phyloP scores from a whole-genome alignment of 2,888 invertebrate species.

The Apamea sordens region DNA sequence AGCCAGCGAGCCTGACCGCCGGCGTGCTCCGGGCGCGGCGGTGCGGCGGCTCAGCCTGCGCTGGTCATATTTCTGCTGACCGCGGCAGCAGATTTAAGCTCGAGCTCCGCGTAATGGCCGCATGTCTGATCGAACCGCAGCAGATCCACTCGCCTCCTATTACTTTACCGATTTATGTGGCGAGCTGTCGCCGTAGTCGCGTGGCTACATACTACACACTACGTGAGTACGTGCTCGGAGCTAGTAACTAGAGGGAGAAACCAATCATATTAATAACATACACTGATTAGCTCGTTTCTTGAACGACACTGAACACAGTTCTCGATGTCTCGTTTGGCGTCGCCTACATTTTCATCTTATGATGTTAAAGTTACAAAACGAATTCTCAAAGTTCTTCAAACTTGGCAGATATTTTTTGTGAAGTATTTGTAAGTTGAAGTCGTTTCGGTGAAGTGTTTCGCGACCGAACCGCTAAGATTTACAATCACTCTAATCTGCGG shows the following conservation, averaged over 20 bases:
- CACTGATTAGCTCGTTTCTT: neutral
- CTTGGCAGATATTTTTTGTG: conserved; percentile 25
- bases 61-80: conserved; percentile 58
- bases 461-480: conserved; percentile 17
- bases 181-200: neutral
- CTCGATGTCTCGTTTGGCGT: neutral
- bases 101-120: conserved; percentile 38
- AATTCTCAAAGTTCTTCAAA: conserved; percentile 16
- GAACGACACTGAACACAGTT: conserved; percentile 13
- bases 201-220: neutral
- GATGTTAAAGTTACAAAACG: conserved; percentile 23
- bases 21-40: neutral
- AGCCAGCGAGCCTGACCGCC: conserved; percentile 24
- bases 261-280: neutral
- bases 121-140: conserved; percentile 35
- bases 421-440: conserved; percentile 43
- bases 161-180: conserved; percentile 9
- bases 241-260: neutral
- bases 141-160: conserved; percentile 29
- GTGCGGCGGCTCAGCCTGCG: neutral
- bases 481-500: conserved; percentile 39
- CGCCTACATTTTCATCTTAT: conserved; percentile 4
- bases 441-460: conserved; percentile 39
- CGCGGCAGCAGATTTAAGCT: conserved; percentile 40
- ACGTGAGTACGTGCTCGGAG: neutral